A percentile compares a stretch with the other conserved stretches of the same genome.
These are phyloP conservation scores for Nomada lathburiana DNA, from an alignment of 2,888 invertebrate genomes.

Conservation along the genomic window DNA sequence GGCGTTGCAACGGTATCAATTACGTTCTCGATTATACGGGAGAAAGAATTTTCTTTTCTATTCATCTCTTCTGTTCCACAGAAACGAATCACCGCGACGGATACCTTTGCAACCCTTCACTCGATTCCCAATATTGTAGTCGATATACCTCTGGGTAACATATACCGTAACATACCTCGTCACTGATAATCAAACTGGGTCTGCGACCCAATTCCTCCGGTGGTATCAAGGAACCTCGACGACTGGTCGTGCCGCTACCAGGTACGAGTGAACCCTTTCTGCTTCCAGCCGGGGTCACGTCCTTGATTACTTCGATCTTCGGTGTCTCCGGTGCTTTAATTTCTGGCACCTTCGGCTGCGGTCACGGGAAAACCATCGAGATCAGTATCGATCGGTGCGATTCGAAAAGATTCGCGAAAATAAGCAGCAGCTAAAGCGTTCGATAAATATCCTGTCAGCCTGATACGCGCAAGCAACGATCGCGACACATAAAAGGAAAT, in stretches of 20 bases:
- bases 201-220: slow-evolving; percentile 94
- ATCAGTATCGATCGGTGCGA: slow-evolving; percentile 9
- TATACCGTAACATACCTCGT: slow-evolving; percentile 91
- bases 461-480: not conserved
- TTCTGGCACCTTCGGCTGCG: slow-evolving; percentile 84
- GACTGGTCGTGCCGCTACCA: slow-evolving; percentile 87
- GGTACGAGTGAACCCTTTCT: slow-evolving; percentile 92
- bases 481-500: not conserved
- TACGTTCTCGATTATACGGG: not conserved
- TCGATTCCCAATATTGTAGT: slow-evolving; percentile 38
- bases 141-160: slow-evolving; percentile 52
- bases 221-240: slow-evolving; percentile 95
- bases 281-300: slow-evolving; percentile 89
- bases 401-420: not conserved
- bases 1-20: not conserved
- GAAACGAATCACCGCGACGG: not conserved
- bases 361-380: slow-evolving; percentile 18
- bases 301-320: slow-evolving; percentile 94
- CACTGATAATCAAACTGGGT: slow-evolving; percentile 96
- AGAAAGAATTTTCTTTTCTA: too few relatives aligned
- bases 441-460: not conserved
- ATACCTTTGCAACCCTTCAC: slow-evolving; percentile 36
- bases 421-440: not conserved
- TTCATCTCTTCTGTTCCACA: not conserved
- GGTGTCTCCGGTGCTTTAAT: slow-evolving; percentile 90